Evolutionary conservation across 2,797 vertebrate species (phyloP), one percentile per base, ranked within the genome.

Genomic region (Pitangus sulphuratus): DNA sequence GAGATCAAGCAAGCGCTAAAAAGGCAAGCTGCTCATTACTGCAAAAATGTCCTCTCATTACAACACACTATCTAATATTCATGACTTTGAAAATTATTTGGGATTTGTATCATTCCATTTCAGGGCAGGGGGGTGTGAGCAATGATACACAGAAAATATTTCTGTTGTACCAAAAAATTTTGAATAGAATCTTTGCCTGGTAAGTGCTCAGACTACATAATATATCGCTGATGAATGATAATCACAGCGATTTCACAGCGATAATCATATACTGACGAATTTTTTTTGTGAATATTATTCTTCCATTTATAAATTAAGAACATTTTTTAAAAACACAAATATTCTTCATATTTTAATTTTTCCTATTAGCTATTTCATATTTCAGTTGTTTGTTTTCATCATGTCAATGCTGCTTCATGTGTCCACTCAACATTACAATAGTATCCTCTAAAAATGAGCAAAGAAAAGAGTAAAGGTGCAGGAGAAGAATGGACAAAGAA

Each of bases 51-150:
- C 12, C 19, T 71, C 11, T 64, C 1, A 6, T 35, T 69, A 21
- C 15, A 77, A 5, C 7, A 60, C 9, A 8, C 17, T 53, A 16
- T 0, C 0, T 47, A 57, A 65, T 33, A 57, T 17, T 61, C 2
- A 28, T 48, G 9, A 30, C 11, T 80, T 68, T 9, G 42, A 65
- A 80, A 91, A 53, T 31, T 12, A 60, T 31, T 80, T 83, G 2
- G 1, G 42, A 21, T 15, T 39, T n/a, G 4, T 15, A 24, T 56
- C 15, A 20, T 64, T 76, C 35, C 5, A 3, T 42, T 58, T 84
- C 3, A 12, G 17, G 45, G 12, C 4, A 12, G 12, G 7, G 8
- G 1, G 2, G 6, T 31, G 15, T 39, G 30, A 14, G 12, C 4
- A 48, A 4, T 1, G 5, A 11, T 35, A 40, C 7, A 10, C 8